These are phyloP conservation scores for Streptopelia turtur DNA, from an alignment of 2,797 vertebrate species.

Conservation along the genomic window DNA sequence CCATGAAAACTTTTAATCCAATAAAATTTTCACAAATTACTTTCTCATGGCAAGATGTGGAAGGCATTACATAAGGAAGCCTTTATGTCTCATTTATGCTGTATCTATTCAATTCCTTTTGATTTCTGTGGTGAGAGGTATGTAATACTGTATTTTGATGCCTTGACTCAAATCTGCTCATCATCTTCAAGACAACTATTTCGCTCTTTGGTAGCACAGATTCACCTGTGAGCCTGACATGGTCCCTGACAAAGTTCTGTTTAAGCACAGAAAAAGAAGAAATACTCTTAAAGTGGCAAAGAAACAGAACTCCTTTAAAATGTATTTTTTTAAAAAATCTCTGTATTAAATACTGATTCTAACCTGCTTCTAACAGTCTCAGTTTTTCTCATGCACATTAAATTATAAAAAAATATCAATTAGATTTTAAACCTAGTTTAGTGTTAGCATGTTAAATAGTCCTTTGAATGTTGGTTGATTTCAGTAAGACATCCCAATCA, in stretches of 20 bases:
- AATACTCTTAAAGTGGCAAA: background rate
- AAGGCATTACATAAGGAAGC: background rate
- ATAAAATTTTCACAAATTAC: background rate
- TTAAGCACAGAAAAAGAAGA: background rate
- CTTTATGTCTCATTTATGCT: background rate
- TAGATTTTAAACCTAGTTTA: background rate
- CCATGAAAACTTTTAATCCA: constrained; percentile 33
- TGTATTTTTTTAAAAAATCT: background rate
- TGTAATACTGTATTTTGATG: background rate
- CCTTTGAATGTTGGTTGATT: background rate
- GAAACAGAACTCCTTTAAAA: background rate
- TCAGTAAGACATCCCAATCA: background rate
- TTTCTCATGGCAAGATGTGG: background rate
- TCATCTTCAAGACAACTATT: background rate
- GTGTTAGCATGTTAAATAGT: background rate
- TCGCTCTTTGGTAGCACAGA: background rate
- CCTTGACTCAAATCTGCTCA: background rate
- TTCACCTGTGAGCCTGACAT: background rate
- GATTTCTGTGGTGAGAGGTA: background rate
- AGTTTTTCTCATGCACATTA: background rate
- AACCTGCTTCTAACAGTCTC: background rate
- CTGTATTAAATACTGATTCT: background rate
- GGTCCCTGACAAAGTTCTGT: background rate
- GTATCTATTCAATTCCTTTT: background rate
- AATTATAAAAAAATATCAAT: background rate